phyloP scores from a whole-genome alignment of 2,888 invertebrate genomes.

The Criorhina ranunculi region DNA sequence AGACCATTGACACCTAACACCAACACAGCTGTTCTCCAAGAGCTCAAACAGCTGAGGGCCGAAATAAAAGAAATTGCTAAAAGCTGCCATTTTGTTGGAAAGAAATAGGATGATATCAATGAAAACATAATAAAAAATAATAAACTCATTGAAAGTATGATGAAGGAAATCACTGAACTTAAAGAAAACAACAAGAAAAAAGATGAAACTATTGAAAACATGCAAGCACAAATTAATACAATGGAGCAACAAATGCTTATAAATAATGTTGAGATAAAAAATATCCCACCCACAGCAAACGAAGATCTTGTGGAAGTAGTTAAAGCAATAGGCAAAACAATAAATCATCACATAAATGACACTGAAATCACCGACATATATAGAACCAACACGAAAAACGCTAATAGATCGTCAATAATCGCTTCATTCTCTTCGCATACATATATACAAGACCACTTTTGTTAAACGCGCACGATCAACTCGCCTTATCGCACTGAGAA shows the following conservation, averaged over 20 bases:
- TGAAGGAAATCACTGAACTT: not conserved
- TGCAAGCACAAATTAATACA: not conserved
- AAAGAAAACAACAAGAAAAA: not conserved
- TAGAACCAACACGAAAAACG: not conserved
- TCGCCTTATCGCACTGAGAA: not conserved
- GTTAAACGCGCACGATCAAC: not conserved
- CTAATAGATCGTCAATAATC: not conserved
- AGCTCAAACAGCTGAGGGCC: conserved; percentile 2
- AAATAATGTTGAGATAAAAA: conserved; percentile 3
- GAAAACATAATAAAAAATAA: not conserved
- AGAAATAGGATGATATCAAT: conserved; percentile 28
- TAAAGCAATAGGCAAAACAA: not conserved
- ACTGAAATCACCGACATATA: not conserved
- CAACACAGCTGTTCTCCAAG: not conserved
- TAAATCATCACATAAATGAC: not conserved
- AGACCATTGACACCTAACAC: not conserved
- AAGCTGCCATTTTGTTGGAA: conserved; percentile 7
- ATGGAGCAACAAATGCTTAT: not conserved
- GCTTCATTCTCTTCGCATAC: not conserved
- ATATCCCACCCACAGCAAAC: not conserved
- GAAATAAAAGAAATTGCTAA: conserved; percentile 8
- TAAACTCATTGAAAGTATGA: not conserved
- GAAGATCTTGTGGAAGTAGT: not conserved
- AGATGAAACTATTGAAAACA: not conserved
- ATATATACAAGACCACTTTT: not conserved